A percentile compares a stretch with the other conserved stretches of the same genome.
Evolutionary conservation across 2,113 vertebrate genomes (phyloP).

Genomic region (Gymnarchus niloticus): DNA sequence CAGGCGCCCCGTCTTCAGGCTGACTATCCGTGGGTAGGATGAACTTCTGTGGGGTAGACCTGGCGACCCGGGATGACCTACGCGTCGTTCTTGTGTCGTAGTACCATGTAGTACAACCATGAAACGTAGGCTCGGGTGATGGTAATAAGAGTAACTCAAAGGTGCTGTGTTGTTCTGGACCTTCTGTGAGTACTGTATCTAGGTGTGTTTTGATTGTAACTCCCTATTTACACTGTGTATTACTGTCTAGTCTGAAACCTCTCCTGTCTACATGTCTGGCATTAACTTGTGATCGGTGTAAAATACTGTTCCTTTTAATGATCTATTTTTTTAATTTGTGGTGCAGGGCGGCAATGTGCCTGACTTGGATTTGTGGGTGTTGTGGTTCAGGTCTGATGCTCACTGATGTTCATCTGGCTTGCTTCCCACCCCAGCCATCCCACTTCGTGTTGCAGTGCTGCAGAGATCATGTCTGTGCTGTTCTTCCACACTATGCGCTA

Average conservation of each 20-base stretch:
- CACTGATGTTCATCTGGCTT: background rate
- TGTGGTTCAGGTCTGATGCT: background rate
- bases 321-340: background rate
- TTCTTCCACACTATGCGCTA: slow-evolving; percentile 79
- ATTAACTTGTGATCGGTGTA: background rate
- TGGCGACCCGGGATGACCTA: background rate
- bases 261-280: background rate
- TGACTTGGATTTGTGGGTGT: background rate
- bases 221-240: no score
- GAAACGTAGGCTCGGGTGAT: no score
- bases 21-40: background rate
- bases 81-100: no score
- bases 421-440: slow-evolving; percentile 58
- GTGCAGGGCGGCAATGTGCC: background rate
- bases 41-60: background rate
- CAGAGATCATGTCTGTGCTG: slow-evolving; percentile 73
- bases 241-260: no score
- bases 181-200: no score
- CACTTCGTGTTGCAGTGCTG: slow-evolving; percentile 74
- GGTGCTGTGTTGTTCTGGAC: no score
- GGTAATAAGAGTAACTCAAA: no score
- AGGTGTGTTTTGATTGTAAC: no score
- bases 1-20: background rate
- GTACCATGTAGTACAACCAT: no score
- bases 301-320: background rate